These are phyloP conservation scores for Xiphophorus maculatus DNA, from an alignment of 2,113 vertebrate species.

Conservation along the genomic window DNA sequence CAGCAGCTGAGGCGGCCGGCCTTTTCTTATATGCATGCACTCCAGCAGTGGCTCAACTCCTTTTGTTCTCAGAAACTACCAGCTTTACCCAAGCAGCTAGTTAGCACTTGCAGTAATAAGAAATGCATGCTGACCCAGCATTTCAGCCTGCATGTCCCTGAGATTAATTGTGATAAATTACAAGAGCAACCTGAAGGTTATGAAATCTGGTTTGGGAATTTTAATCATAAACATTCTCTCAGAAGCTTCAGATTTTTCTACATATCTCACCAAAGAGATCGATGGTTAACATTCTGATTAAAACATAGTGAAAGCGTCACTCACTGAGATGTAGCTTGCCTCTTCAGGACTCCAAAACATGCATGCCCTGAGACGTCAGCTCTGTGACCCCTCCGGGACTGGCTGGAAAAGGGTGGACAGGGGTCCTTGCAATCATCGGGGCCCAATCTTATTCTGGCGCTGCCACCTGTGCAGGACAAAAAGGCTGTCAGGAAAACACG, in stretches of 20 bases:
- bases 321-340: slow-evolving; percentile 79
- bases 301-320: slow-evolving; percentile 41
- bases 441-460: slow-evolving; percentile 59
- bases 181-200: neutral
- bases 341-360: slow-evolving; percentile 74
- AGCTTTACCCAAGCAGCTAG: slow-evolving; percentile 12
- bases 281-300: slow-evolving; percentile 9
- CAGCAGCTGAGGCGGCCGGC: slow-evolving; percentile 40
- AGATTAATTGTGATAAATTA: neutral
- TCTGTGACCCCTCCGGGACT: slow-evolving; percentile 64
- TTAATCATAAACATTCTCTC: neutral
- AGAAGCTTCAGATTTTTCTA: neutral
- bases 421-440: slow-evolving; percentile 75
- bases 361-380: slow-evolving; percentile 74
- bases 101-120: slow-evolving; percentile 11
- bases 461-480: slow-evolving; percentile 66
- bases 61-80: slow-evolving; percentile 13
- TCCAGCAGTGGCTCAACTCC: slow-evolving; percentile 6
- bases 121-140: too few relatives aligned
- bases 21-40: slow-evolving; percentile 53
- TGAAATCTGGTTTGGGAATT: neutral
- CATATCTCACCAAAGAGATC: slow-evolving; percentile 10
- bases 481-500: slow-evolving; percentile 41
- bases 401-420: slow-evolving; percentile 64
- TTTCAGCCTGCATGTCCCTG: too few relatives aligned